Evolutionary conservation across 64 coral and sea anemone species (phyloP), one percentile per base, ranked within the genome.

Genomic region (Stylophora pistillata): DNA sequence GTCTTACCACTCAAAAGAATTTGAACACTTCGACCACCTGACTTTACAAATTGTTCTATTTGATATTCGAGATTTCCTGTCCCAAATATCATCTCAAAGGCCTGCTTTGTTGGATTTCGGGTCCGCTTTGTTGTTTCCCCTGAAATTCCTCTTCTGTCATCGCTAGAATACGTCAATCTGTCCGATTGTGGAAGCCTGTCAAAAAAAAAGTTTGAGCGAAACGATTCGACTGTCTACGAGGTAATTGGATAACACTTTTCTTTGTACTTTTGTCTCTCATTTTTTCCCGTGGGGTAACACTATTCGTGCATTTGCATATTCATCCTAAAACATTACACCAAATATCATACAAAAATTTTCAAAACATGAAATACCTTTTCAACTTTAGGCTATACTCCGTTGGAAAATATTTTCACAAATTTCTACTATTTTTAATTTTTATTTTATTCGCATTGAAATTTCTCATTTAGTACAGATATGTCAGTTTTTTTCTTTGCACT

Each of bases 1-100:
- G 72, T 74, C 47, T 74, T 74, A 74, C 72, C 72, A 52, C 72
- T 74, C 32, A 74, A 17, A 74, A 74, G 72, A 4, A 74, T 74
- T 41, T 34, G 34, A 74, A 47, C 32, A 20, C 16, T 9, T 33
- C 47, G 30, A 18, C 32, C 30, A 32, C 72, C 72, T 74, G 72
- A 74, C 72, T 58, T n/a, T 31, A 74, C 21, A 32, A 31, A 69
- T 65, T 65, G 62, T 25, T 65, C 62, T 9, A 65, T 23, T 18
- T 65, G 62, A 65, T 65, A 65, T 23, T 65, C 62, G 21, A 65
- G 62, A 65, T 65, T 65, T 6, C 62, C 17, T 65, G 15, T 23
- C 20, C 62, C 62, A 21, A 65, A 65, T 17, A 65, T 65, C 62
- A 25, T 17, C 62, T 65, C 62, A 23, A 17, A 9, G 2, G 62